A percentile compares a stretch with the other conserved stretches of the same genome.
Conservation (phyloP, 2,797 vertebrate species). For the Alectoris magna region DNA sequence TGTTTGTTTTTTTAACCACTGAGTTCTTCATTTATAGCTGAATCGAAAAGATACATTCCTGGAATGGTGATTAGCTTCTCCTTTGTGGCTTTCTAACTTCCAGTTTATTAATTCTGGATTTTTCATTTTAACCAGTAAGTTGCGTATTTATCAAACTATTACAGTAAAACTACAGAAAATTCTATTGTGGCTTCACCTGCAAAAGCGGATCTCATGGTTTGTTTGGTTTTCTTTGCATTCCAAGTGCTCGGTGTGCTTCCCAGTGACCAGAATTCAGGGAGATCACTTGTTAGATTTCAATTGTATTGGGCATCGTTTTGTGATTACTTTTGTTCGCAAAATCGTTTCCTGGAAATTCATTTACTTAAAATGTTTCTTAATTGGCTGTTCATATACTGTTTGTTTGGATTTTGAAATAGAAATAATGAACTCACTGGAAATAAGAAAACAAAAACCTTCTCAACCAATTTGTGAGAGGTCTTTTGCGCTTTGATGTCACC, state of each 20-base stretch:
- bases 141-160: background rate
- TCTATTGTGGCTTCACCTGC: background rate
- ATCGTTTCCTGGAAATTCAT: background rate
- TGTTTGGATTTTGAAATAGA: constrained; percentile 15
- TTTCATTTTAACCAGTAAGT: constrained; percentile 31
- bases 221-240: background rate
- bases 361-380: constrained; percentile 7
- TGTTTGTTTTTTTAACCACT: background rate
- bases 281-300: constrained; percentile 46
- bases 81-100: background rate
- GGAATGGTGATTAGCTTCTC: constrained; percentile 1
- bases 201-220: background rate
- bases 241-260: background rate
- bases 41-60: background rate
- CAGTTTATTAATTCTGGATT: constrained; percentile 40
- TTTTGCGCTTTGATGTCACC: constrained; percentile 17
- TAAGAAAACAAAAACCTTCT: constrained; percentile 25
- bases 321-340: background rate
- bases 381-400: background rate
- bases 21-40: background rate
- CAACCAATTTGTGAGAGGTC: constrained; percentile 30
- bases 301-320: background rate
- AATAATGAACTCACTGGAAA: constrained; percentile 38
- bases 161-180: background rate
- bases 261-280: background rate